Percentiles rank a stretch among this genome's conserved stretches.
These are phyloP conservation scores for Lipotes vexillifer DNA, from an alignment of 2,113 vertebrate genomes.

Conservation along the genomic window DNA sequence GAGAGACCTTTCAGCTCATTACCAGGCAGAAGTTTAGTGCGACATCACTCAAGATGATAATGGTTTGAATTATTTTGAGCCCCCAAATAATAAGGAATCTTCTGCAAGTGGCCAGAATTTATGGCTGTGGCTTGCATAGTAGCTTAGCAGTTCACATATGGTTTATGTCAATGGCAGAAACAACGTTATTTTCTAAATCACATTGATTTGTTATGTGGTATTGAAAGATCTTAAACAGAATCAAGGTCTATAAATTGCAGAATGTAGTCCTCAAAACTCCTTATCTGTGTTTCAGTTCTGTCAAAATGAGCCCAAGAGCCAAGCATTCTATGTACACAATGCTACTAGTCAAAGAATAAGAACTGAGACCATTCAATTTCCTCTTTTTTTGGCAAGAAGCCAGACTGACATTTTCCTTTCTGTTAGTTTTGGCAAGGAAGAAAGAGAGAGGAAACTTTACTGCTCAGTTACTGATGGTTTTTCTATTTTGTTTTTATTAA, in stretches of 20 bases:
- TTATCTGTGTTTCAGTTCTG: constrained; percentile 83
- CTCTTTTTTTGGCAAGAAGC: constrained; percentile 81
- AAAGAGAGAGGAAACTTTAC: constrained; percentile 84
- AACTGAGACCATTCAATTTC: constrained; percentile 84
- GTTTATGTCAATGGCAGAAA: constrained; percentile 86
- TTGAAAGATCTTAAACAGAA: constrained; percentile 85
- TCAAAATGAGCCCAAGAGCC: constrained; percentile 81
- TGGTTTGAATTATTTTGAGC: constrained; percentile 72
- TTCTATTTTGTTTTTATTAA: constrained; percentile 91
- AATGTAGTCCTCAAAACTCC: constrained; percentile 80
- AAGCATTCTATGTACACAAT: constrained; percentile 83
- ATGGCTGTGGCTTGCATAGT: constrained; percentile 80
- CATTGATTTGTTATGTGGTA: constrained; percentile 86
- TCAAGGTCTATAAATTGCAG: constrained; percentile 83
- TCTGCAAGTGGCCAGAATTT: constrained; percentile 79
- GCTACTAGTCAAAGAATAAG: constrained; percentile 87
- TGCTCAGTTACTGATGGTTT: constrained; percentile 85
- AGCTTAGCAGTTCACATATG: constrained; percentile 85
- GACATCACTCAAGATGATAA: constrained; percentile 77
- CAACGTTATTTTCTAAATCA: constrained; percentile 83
- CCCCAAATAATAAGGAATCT: constrained; percentile 74
- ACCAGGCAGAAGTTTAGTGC: constrained; percentile 67
- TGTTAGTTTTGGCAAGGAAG: constrained; percentile 88
- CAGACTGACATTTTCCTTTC: constrained; percentile 85
- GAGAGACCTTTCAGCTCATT: constrained; percentile 73